A percentile compares a stretch with the other conserved stretches of the same genome.
Evolutionary conservation across 2,888 invertebrate genomes (phyloP).

Genomic region (Euplexia lucipara): DNA sequence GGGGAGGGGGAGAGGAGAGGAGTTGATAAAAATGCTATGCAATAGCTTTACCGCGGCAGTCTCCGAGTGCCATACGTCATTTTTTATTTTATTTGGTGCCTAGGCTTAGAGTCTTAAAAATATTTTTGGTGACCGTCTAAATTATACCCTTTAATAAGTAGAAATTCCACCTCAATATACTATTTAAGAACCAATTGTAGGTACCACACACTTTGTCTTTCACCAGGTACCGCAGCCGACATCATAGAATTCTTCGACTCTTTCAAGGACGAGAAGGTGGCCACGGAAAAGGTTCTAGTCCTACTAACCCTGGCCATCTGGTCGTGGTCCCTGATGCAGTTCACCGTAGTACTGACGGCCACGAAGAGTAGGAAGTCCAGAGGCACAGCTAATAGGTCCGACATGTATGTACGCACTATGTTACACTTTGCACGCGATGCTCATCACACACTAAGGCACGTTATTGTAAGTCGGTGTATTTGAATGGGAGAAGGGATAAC

Average conservation of each 20-base stretch:
- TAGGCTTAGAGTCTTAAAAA: too few relatives aligned
- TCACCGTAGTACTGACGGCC: constrained; percentile 98
- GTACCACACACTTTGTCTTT: neutral
- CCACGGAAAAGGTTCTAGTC: constrained; percentile 94
- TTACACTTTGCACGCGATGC: constrained; percentile 60
- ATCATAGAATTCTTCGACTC: constrained; percentile 99
- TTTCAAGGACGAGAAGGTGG: constrained; percentile 97
- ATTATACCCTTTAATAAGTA: too few relatives aligned
- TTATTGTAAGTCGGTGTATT: constrained; percentile 20
- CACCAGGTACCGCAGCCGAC: constrained; percentile 96
- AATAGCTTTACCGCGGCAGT: too few relatives aligned
- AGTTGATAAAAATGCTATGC: too few relatives aligned
- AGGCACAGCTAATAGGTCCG: constrained; percentile 91
- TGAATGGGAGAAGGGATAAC: constrained; percentile 8
- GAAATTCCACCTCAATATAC: too few relatives aligned
- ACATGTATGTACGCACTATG: constrained; percentile 84
- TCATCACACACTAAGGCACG: constrained; percentile 47
- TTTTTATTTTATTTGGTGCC: too few relatives aligned
- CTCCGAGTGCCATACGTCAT: too few relatives aligned
- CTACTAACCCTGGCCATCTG: constrained; percentile 97
- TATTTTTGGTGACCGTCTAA: too few relatives aligned
- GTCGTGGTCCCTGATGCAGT: constrained; percentile 98
- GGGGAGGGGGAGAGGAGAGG: too few relatives aligned
- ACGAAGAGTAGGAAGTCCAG: constrained; percentile 95
- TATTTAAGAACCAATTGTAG: too few relatives aligned